These are phyloP conservation scores for Murina feae DNA, from an alignment of 2,113 vertebrate species.

Conservation along the genomic window DNA sequence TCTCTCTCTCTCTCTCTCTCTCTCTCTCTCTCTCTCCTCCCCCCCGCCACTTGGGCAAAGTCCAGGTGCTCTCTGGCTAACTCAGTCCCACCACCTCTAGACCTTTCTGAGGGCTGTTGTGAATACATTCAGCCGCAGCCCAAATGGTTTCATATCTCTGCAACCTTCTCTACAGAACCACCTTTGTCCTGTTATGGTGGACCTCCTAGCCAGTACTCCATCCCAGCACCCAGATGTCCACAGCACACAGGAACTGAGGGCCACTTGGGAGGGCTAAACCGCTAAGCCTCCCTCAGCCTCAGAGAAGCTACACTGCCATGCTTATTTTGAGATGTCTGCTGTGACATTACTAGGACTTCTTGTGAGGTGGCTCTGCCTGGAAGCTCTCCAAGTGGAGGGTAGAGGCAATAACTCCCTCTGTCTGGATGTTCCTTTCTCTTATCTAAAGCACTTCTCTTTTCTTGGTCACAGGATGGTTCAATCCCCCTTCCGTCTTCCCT, in stretches of 20 bases:
- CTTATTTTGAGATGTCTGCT: neutral
- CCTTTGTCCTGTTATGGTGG: neutral
- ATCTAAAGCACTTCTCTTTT: neutral
- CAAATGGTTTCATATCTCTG: neutral
- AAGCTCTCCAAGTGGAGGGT: neutral
- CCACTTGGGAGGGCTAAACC: neutral
- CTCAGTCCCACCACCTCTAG: neutral
- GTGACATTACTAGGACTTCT: neutral
- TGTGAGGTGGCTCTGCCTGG: neutral
- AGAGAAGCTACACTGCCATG: fast-evolving
- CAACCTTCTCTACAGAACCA: neutral
- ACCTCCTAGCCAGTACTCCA: neutral
- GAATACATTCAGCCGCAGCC: neutral
- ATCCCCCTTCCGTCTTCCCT: neutral
- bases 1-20: no score
- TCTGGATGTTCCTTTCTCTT: neutral
- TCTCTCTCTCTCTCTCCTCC: neutral
- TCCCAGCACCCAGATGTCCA: neutral
- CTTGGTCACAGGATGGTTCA: neutral
- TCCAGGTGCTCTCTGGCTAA: neutral
- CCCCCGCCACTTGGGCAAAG: neutral
- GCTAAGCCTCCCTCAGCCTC: no score
- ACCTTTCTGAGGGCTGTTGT: neutral
- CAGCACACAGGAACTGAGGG: neutral
- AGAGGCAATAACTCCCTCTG: neutral